Percentiles rank a stretch among this genome's conserved stretches.
These are phyloP conservation scores for Caenorhabditis sinica DNA, from an alignment of 2,888 invertebrate genomes.

Conservation along the genomic window DNA sequence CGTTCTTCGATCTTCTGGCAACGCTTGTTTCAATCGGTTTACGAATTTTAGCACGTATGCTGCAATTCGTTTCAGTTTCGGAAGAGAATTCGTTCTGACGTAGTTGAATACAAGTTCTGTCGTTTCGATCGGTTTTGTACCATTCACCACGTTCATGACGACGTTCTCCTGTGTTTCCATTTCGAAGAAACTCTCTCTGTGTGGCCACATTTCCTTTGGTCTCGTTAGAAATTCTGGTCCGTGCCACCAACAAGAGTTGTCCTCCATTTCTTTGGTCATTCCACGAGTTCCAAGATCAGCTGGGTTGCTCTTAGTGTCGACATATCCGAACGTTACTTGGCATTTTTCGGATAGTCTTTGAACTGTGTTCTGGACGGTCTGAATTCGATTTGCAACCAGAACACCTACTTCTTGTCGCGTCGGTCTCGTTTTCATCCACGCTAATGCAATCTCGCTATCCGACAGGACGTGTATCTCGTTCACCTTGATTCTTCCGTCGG, in stretches of 20 bases:
- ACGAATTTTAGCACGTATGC: background rate
- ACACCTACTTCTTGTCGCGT: background rate
- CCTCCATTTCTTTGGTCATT: background rate
- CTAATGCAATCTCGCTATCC: constrained; percentile 53
- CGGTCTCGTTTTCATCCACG: constrained; percentile 45
- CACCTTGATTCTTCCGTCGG: background rate
- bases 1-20: background rate
- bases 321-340: constrained; percentile 70
- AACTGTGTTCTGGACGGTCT: background rate
- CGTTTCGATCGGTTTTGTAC: background rate
- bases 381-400: background rate
- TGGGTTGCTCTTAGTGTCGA: constrained; percentile 74
- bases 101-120: background rate
- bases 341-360: background rate
- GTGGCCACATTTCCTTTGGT: constrained; percentile 1
- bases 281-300: constrained; percentile 79
- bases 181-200: background rate
- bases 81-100: background rate
- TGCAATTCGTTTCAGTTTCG: background rate
- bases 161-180: background rate
- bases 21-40: background rate
- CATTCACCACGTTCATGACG: background rate
- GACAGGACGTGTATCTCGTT: background rate
- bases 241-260: constrained; percentile 70
- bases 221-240: constrained; percentile 75